Evolutionary conservation across 92 coral and sea anemone genomes (phyloP).

Genomic region (Umimayanthus kanabou): DNA sequence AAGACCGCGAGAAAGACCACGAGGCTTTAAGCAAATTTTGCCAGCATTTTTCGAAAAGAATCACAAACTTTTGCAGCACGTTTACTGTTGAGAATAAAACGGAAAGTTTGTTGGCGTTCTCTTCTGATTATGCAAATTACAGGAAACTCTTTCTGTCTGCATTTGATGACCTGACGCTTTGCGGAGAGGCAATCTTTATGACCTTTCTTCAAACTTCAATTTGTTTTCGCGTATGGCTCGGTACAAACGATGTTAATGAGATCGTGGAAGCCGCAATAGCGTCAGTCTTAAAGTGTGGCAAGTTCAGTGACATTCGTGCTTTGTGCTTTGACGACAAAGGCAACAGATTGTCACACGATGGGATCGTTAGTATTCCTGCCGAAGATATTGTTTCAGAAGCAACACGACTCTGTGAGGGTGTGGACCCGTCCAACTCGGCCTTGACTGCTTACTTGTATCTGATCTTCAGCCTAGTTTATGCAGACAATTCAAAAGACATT

Average conservation of each 20-base stretch:
- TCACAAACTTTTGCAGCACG: conserved; percentile 14
- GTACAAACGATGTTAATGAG: conserved; percentile 7
- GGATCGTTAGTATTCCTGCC: conserved; percentile 14
- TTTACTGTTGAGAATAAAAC: conserved; percentile 39
- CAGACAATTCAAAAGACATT: neutral
- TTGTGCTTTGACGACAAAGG: conserved; percentile 5
- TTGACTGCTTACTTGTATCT: conserved; percentile 13
- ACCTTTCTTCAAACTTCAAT: conserved; percentile 15
- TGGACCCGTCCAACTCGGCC: conserved; percentile 12
- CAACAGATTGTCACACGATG: conserved; percentile 20
- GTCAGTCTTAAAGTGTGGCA: conserved; percentile 7
- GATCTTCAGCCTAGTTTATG: conserved; percentile 15
- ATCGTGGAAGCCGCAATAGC: conserved; percentile 11
- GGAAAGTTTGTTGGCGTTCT: neutral
- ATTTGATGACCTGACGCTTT: conserved; percentile 12
- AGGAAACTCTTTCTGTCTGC: conserved; percentile 29
- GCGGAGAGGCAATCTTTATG: conserved; percentile 29
- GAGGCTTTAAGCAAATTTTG: conserved; percentile 17
- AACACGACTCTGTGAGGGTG: conserved; percentile 27
- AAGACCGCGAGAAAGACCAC: neutral
- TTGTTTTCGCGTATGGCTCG: conserved; percentile 30
- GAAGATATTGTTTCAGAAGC: conserved; percentile 36
- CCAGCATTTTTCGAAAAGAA: conserved; percentile 27
- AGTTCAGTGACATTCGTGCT: neutral
- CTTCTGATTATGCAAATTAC: conserved; percentile 34